phyloP scores from a whole-genome alignment of 2,797 vertebrate species.

The Podarcis lilfordi region DNA sequence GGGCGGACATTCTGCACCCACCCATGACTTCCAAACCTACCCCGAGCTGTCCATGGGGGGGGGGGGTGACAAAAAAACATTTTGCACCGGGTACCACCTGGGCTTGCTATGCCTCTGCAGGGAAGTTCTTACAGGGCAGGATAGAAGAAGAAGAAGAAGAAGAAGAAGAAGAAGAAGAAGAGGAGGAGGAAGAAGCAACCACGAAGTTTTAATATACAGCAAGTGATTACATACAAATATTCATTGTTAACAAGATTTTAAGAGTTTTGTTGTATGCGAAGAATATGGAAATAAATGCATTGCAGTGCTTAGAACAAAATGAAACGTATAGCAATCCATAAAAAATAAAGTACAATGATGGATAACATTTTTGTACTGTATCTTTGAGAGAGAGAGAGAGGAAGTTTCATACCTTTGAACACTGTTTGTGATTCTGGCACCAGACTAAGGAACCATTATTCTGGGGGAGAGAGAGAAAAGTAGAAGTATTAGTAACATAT shows the following conservation, averaged over 20 bases:
- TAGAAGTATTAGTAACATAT: not conserved
- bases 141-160: no score
- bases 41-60: no score
- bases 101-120: no score
- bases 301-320: not conserved
- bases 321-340: conserved; percentile 19
- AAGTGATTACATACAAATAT: not conserved
- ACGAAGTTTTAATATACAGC: conserved; percentile 21
- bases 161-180: no score
- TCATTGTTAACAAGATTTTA: not conserved
- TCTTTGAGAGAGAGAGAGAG: not conserved
- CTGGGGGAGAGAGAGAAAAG: conserved; percentile 76
- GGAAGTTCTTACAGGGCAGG: no score
- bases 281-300: not conserved
- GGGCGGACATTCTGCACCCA: no score
- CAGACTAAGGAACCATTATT: conserved; percentile 95
- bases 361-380: not conserved
- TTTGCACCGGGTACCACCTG: no score
- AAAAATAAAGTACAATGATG: not conserved
- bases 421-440: conserved; percentile 98
- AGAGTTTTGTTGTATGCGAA: not conserved
- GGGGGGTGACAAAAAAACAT: no score
- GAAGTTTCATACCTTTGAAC: conserved; percentile 89
- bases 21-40: no score
- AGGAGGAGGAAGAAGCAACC: no score